phyloP scores from a whole-genome alignment of 1,140 invertebrate genomes.

The Drosophila albomicans region DNA sequence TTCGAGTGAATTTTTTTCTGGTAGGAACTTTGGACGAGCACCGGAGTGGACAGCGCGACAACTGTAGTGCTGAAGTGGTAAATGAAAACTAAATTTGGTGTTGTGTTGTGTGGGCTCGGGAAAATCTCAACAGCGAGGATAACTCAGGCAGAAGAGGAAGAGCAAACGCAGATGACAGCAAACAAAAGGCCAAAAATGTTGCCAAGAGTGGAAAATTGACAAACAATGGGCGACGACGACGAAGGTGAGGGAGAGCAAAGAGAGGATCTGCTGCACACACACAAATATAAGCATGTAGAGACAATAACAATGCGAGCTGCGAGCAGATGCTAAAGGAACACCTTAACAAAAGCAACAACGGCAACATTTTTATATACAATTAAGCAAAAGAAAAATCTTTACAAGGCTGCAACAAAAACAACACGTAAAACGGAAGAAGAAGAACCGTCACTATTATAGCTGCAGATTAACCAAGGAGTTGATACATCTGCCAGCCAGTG shows the following conservation, averaged over 20 bases:
- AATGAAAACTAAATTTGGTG: conserved; percentile 57
- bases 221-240: conserved; percentile 56
- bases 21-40: conserved; percentile 2
- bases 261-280: conserved; percentile 51
- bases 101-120: conserved; percentile 26
- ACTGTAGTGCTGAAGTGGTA: conserved; percentile 64
- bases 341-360: conserved; percentile 13
- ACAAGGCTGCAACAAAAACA: conserved; percentile 63
- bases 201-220: conserved; percentile 80
- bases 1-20: too few relatives aligned
- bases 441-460: neutral
- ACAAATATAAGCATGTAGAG: neutral
- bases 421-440: neutral
- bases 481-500: conserved; percentile 49
- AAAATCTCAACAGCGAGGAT: conserved; percentile 41
- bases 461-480: conserved; percentile 69
- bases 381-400: conserved; percentile 64
- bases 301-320: conserved; percentile 37
- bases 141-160: neutral
- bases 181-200: conserved; percentile 75
- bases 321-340: conserved; percentile 35
- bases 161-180: conserved; percentile 70
- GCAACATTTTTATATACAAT: conserved; percentile 48
- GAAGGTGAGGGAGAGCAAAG: conserved; percentile 18
- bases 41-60: conserved; percentile 16